A percentile compares a stretch with the other conserved stretches of the same genome.
These are phyloP conservation scores for Agapornis roseicollis DNA, from an alignment of 2,113 vertebrate species.

Conservation along the genomic window DNA sequence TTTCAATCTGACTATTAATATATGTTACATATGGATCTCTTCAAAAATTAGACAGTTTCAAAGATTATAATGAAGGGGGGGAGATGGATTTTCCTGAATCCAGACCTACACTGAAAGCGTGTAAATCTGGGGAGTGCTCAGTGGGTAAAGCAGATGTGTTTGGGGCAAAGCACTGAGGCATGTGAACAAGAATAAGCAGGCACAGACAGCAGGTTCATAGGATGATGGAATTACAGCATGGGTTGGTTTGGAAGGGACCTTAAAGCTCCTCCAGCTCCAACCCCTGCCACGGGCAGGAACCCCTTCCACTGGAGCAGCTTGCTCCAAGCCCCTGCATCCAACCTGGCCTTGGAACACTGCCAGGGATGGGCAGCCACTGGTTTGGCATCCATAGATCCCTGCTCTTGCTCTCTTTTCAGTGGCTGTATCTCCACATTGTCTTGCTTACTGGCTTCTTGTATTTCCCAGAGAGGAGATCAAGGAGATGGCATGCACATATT, in stretches of 20 bases:
- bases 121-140: neutral
- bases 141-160: neutral
- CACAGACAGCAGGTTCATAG: neutral
- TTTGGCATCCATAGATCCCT: neutral
- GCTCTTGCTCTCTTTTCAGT: neutral
- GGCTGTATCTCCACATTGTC: accelerated
- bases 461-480: neutral
- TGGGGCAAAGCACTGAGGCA: neutral
- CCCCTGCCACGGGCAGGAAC: neutral
- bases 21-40: slow-evolving; percentile 3
- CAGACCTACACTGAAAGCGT: neutral
- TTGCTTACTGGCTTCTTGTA: neutral
- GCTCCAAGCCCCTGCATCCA: neutral
- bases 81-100: neutral
- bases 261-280: neutral
- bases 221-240: neutral
- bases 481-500: accelerated
- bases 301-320: neutral
- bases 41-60: slow-evolving; percentile 43
- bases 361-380: neutral
- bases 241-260: neutral
- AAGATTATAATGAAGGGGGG: neutral
- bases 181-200: neutral
- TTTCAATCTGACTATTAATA: slow-evolving; percentile 52
- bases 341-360: neutral